These are phyloP conservation scores for Bos javanicus DNA, from an alignment of 2,113 vertebrate species.

Conservation along the genomic window DNA sequence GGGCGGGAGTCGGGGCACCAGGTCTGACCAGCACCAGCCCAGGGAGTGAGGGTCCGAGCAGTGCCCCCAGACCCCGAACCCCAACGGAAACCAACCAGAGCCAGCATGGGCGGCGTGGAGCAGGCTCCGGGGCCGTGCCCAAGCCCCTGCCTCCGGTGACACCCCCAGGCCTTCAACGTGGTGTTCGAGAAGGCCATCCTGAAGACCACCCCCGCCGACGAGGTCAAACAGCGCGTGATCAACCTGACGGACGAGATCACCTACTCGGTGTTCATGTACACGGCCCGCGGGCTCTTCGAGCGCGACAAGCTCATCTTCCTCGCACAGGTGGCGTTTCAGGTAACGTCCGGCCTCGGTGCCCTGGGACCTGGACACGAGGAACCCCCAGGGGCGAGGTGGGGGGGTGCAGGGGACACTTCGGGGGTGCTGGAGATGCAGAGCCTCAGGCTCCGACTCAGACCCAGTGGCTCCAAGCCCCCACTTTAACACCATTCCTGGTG, in stretches of 20 bases:
- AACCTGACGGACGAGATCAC: slow-evolving; percentile 85
- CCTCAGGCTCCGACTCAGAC: background rate
- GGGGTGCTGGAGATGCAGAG: background rate
- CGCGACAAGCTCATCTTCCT: slow-evolving; percentile 86
- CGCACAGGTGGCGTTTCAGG: slow-evolving; percentile 85
- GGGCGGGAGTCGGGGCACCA: accelerated
- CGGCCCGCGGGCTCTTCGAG: slow-evolving; percentile 82
- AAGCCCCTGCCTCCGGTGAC: accelerated
- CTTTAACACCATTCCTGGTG: background rate
- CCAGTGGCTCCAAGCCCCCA: background rate
- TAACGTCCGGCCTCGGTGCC: accelerated
- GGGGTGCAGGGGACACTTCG: accelerated
- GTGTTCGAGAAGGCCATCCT: slow-evolving; percentile 84
- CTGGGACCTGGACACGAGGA: accelerated
- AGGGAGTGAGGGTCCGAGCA: background rate
- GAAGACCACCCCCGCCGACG: slow-evolving; percentile 16
- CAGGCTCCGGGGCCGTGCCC: background rate
- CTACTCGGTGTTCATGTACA: slow-evolving; percentile 79
- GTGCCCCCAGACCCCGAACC: background rate
- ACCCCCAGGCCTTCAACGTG: slow-evolving; percentile 75
- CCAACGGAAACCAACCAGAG: background rate
- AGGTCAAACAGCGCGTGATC: slow-evolving; percentile 75
- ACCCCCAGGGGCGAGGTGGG: background rate
- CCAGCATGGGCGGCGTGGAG: accelerated
- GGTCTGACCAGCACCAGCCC: accelerated